Conservation (phyloP, 2,888 invertebrate species). For the Rhodophaea formosa region DNA sequence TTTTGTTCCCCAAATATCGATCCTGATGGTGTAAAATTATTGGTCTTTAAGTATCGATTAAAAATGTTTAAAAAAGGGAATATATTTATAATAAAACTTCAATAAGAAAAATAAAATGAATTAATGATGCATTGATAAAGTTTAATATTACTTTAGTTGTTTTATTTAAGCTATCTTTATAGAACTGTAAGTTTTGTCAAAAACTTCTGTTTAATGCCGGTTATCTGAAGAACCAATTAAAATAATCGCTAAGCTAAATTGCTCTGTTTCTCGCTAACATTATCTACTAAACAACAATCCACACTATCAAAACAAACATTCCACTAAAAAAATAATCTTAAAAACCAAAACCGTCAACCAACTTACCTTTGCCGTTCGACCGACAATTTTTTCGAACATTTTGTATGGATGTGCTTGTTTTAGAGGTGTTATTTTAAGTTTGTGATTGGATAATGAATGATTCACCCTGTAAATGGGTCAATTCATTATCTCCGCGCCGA, state of each 20-base stretch:
- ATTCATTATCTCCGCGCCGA: slow-evolving; percentile 70
- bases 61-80: no score
- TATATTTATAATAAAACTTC: no score
- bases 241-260: slow-evolving; percentile 9
- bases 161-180: no score
- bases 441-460: slow-evolving; percentile 55
- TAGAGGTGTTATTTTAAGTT: slow-evolving; percentile 32
- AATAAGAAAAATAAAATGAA: no score
- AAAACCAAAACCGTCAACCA: slow-evolving; percentile 19
- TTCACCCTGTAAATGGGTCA: slow-evolving; percentile 74
- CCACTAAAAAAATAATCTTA: slow-evolving; percentile 11
- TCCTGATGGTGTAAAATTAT: no score
- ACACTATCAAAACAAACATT: slow-evolving; percentile 26
- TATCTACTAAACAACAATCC: slow-evolving; percentile 15
- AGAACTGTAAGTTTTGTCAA: no score
- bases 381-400: not conserved
- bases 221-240: slow-evolving; percentile 1
- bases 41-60: no score
- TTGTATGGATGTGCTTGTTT: not conserved
- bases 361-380: slow-evolving; percentile 20
- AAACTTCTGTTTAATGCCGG: not conserved
- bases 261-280: slow-evolving; percentile 14
- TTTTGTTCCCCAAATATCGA: no score
- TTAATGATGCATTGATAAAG: no score
- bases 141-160: no score